A percentile compares a stretch with the other conserved stretches of the same genome.
These are phyloP conservation scores for Oncorhynchus kisutch DNA, from an alignment of 2,113 vertebrate species.

Conservation along the genomic window DNA sequence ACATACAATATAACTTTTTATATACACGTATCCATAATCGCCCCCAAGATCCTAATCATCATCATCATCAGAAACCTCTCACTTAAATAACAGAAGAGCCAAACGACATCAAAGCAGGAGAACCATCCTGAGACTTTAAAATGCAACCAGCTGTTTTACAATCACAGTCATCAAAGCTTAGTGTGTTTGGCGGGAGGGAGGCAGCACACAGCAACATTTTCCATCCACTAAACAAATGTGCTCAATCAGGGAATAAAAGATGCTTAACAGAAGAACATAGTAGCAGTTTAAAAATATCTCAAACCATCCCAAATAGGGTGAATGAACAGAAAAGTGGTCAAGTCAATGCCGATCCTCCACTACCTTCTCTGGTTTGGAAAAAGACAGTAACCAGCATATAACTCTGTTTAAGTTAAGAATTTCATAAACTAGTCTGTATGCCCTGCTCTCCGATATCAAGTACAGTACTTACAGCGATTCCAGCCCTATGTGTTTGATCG, in stretches of 20 bases:
- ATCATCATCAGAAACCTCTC: conserved; percentile 27
- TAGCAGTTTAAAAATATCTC: neutral
- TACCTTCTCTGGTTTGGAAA: too few species aligned
- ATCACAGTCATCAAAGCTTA: conserved; percentile 15
- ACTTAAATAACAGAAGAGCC: conserved; percentile 42
- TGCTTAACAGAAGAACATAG: neutral
- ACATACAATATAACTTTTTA: conserved; percentile 74
- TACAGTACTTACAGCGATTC: neutral
- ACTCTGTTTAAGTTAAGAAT: neutral
- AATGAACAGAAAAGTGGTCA: too few species aligned
- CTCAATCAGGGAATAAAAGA: conserved; percentile 1
- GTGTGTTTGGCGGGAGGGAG: conserved; percentile 9
- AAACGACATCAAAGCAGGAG: conserved; percentile 45
- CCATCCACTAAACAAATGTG: conserved; percentile 21
- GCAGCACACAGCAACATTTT: conserved; percentile 14
- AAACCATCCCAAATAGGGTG: too few species aligned
- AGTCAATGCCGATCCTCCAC: too few species aligned
- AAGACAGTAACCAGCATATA: neutral
- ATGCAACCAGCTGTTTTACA: conserved; percentile 38
- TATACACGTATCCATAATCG: conserved; percentile 37
- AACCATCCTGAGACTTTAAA: conserved; percentile 38
- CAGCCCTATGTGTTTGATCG: neutral
- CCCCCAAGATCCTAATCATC: conserved; percentile 13
- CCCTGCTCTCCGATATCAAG: neutral
- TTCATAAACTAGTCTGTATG: neutral